Conservation (phyloP, 2,888 invertebrate genomes). For the Hydrotaea cyrtoneurina region DNA sequence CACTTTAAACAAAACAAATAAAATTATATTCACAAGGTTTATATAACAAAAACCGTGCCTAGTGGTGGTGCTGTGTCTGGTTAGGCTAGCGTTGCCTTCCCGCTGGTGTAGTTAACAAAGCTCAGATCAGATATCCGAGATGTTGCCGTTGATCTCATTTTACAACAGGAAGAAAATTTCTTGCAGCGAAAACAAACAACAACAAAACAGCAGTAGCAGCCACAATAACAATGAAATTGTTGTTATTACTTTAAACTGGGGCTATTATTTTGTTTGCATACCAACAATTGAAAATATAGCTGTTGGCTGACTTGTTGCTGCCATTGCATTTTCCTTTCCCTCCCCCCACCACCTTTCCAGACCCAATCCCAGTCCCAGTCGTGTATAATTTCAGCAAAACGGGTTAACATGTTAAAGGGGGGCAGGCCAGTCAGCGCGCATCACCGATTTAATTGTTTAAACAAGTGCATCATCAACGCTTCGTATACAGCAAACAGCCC, state of each 20-base stretch:
- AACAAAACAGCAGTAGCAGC: not conserved
- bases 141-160: constrained; percentile 54
- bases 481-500: not conserved
- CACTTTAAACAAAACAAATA: not conserved
- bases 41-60: not conserved
- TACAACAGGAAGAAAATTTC: constrained; percentile 57
- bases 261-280: constrained; percentile 43
- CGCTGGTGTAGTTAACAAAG: not conserved
- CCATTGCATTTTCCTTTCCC: not conserved
- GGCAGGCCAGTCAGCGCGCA: not conserved
- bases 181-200: constrained; percentile 34
- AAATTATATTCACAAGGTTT: not conserved
- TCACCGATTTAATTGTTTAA: not conserved
- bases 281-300: not conserved
- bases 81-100: not conserved
- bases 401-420: not conserved
- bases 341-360: not conserved
- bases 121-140: constrained; percentile 15
- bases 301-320: not conserved
- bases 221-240: constrained; percentile 25
- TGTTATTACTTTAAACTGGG: constrained; percentile 2
- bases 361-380: not conserved
- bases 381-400: not conserved
- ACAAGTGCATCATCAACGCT: not conserved
- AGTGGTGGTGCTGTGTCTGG: not conserved